Evolutionary conservation across 2,797 vertebrate species (phyloP).

Genomic region (Setipinna tenuifilis): DNA sequence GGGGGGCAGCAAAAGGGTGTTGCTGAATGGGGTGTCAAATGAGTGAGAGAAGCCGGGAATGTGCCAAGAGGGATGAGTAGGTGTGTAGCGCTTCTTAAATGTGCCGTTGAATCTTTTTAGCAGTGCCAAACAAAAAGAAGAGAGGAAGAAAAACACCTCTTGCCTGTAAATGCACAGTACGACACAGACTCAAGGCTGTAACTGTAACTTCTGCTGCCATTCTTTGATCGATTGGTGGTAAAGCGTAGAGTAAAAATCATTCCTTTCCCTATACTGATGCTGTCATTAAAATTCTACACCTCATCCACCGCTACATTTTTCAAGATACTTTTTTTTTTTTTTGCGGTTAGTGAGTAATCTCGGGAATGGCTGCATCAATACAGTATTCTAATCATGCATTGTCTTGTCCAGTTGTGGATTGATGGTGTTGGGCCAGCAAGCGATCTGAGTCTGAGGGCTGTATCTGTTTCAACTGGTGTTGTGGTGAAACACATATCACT

Average conservation of each 20-base stretch:
- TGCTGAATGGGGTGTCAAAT: not conserved
- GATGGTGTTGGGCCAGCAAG: not conserved
- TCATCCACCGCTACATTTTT: not conserved
- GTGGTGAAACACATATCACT: not conserved
- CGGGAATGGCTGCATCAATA: not conserved
- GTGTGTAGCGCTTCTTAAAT: not conserved
- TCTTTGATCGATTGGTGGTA: not conserved
- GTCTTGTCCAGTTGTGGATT: not conserved
- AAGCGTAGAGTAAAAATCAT: not conserved
- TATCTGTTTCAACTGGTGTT: not conserved
- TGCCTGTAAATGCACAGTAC: not conserved
- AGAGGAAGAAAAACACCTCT: not conserved
- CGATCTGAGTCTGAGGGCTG: not conserved
- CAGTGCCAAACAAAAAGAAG: not conserved
- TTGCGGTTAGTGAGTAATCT: not conserved
- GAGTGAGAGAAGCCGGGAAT: not conserved
- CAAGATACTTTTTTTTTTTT: not conserved
- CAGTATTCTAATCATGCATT: not conserved
- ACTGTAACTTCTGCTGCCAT: not conserved
- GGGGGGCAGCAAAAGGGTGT: not conserved
- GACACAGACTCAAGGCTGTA: not conserved
- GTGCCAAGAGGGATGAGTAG: not conserved
- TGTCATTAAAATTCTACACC: not conserved
- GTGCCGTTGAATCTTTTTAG: constrained; percentile 11
- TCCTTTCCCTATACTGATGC: not conserved